A percentile compares a stretch with the other conserved stretches of the same genome.
Evolutionary conservation across 2,797 vertebrate species (phyloP).

Genomic region (Malurus splendens): DNA sequence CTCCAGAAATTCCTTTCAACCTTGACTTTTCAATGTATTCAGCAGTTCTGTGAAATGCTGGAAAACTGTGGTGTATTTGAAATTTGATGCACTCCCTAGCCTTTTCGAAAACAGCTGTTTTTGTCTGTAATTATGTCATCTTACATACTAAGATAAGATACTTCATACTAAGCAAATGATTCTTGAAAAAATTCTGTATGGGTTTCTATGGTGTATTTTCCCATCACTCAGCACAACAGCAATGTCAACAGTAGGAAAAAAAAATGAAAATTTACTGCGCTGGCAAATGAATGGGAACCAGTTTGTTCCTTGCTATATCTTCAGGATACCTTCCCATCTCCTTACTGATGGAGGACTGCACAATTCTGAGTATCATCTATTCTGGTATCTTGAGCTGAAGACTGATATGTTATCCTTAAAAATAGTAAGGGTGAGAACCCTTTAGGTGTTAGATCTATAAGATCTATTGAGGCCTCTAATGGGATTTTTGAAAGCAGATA

Average conservation of each 20-base stretch:
- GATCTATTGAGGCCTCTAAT: neutral
- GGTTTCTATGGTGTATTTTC: neutral
- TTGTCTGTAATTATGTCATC: neutral
- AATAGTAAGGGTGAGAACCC: neutral
- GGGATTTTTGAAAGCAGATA: neutral
- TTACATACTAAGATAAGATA: neutral
- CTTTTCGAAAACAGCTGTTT: neutral
- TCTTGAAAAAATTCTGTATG: neutral
- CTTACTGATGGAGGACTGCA: neutral
- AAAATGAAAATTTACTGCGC: neutral
- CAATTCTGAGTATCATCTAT: neutral
- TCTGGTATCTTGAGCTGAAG: neutral
- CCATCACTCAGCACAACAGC: neutral
- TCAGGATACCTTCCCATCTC: neutral
- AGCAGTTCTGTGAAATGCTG: neutral
- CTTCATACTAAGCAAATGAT: neutral
- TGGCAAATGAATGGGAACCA: neutral
- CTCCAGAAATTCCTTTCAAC: neutral
- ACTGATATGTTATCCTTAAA: neutral
- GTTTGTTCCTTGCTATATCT: neutral
- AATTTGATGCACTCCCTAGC: neutral
- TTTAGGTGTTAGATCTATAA: neutral
- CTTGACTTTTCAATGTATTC: neutral
- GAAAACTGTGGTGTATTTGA: neutral
- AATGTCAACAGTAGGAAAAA: neutral